Evolutionary conservation across 2,888 invertebrate genomes (phyloP), one percentile per base, ranked within the genome.

Genomic region (Zygaena filipendulae): DNA sequence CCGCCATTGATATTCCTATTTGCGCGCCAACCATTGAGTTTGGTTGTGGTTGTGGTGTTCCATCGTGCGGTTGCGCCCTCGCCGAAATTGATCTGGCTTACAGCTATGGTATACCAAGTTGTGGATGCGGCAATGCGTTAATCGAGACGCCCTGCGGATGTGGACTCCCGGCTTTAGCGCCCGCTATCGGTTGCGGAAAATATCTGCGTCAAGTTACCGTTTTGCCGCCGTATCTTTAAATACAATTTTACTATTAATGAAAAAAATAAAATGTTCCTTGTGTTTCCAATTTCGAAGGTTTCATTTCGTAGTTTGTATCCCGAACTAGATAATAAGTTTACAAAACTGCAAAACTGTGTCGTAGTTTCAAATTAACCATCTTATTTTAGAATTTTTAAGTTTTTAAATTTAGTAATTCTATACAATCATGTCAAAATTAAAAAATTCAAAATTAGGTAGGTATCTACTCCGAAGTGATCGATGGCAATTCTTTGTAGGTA

Each of bases 181-280:
- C 54, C 1, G 42, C 38, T 3, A 16, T 51, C 3, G 49, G 47
- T 3, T 45, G 47, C 11, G 34, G 45, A 1, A 56, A 60, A 33
- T 62, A 59, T 41, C 45, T 69, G 21, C 47, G 67, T 5, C 59
- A 70, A 37, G 47, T 66, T 0, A 52, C 55, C n/a, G 35, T 67
- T 4, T 64, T 53, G 13, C 70, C 69, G 1, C 70, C 70, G 1
- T 69, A 53, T 42, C 47, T 67, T 52, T 67, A 38, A 54, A 31
- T 19, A 19, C 23, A 32, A 21, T 4, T 23, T 29, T 8, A 13
- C 24, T 14, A 21, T 20, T 21, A 13, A 14, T 7, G n/a, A 20
- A 13, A 14, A 12, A 23, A 23, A 11, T 4, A 25, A 25, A 10
- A 18, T 11, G 11, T n/a, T n/a, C n/a, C n/a, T n/a, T n/a, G n/a